Evolutionary conservation across 2,888 invertebrate genomes (phyloP), one percentile per base, ranked within the genome.

Genomic region (Xestobium rufovillosum): DNA sequence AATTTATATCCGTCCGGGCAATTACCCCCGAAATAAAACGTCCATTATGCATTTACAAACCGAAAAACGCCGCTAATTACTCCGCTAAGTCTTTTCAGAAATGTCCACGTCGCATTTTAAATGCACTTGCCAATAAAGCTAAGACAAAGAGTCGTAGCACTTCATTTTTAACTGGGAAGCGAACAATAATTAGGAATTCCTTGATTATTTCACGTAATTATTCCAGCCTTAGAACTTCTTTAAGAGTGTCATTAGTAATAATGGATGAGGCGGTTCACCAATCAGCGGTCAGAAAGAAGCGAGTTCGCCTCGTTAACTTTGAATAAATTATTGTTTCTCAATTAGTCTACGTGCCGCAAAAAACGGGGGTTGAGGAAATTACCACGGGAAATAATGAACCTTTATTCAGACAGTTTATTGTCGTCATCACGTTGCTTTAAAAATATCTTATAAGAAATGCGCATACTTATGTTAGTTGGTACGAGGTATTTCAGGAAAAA

Each of bases 281-380:
- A 60, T 58, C 57, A 50, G 53, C 55, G 55, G 56, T 56, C 57
- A 59, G 51, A 43, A 48, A 43, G 50, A 52, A 50, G 46, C 54
- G 51, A 51, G 53, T 50, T 49, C 52, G 42, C 47, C 53, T 57
- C 59, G 56, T 57, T 58, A 55, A 50, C 53, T 55, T 49, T 62
- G 61, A 61, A 62, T 62, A 62, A 62, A 61, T 62, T 61, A 62
- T 62, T 59, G 61, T 60, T 62, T 60, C 57, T 57, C 62, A 60
- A 62, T 62, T 61, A 62, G 61, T 48, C 49, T 47, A 44, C 37
- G 41, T 47, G 44, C 36, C 38, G 38, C 39, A 46, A 49, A 54
- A 54, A 56, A 55, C 45, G 49, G n/a, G 46, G 43, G 47, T 49
- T 48, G 47, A 47, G 47, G 43, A 52, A 52, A 51, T 47, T 47